Percentiles rank a stretch among this genome's conserved stretches.
Evolutionary conservation across 92 coral and sea anemone genomes (phyloP).

Genomic region (Epizoanthus illoricatus): DNA sequence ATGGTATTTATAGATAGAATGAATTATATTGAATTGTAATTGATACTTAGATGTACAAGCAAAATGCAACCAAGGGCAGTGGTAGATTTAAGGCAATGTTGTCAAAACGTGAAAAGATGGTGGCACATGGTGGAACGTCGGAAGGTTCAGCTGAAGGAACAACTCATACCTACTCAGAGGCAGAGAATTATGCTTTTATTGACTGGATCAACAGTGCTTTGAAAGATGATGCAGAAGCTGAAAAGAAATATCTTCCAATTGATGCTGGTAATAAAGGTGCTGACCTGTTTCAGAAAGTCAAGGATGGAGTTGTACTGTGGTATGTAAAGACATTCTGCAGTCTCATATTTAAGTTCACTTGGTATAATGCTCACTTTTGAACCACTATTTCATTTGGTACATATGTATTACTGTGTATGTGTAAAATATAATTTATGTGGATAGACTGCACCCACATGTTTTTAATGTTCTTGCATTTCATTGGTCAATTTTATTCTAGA

Average conservation of each 20-base stretch:
- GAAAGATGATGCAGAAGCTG: conserved; percentile 67
- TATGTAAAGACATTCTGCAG: conserved; percentile 25
- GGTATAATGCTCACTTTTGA: too few species aligned
- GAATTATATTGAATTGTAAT: too few species aligned
- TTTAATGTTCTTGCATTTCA: too few species aligned
- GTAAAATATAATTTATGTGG: too few species aligned
- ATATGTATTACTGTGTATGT: too few species aligned
- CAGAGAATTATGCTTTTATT: conserved; percentile 87
- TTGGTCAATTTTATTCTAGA: too few species aligned
- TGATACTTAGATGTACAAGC: conserved; percentile 36
- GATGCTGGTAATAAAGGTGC: conserved; percentile 55
- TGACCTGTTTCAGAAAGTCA: conserved; percentile 77
- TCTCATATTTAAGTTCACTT: too few species aligned
- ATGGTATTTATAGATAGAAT: too few species aligned
- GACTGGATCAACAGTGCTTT: conserved; percentile 93
- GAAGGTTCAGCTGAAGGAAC: conserved; percentile 93
- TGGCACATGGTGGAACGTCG: conserved; percentile 80
- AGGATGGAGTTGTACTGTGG: conserved; percentile 90
- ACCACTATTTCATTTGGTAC: too few species aligned
- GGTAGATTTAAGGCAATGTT: conserved; percentile 66
- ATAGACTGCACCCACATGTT: too few species aligned
- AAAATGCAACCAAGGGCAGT: conserved; percentile 43
- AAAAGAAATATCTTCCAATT: conserved; percentile 67
- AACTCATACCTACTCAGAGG: conserved; percentile 80
- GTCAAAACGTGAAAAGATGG: conserved; percentile 59